These are phyloP conservation scores for Smutsia gigantea DNA, from an alignment of 2,797 vertebrate species.

Conservation along the genomic window DNA sequence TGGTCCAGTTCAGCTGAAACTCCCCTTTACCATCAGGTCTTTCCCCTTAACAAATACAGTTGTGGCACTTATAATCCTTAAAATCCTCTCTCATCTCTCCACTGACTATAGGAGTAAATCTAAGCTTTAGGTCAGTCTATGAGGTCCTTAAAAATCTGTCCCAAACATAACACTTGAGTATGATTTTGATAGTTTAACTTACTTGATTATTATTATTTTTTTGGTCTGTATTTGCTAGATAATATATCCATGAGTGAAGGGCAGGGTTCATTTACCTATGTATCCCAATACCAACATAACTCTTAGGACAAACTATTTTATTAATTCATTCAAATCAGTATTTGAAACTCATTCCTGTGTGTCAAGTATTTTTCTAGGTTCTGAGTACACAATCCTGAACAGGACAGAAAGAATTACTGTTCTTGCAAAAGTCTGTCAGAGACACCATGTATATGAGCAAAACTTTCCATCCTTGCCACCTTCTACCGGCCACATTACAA, in stretches of 20 bases:
- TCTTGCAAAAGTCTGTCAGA: slow-evolving; percentile 3
- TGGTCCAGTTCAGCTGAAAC: neutral
- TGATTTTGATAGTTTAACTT: neutral
- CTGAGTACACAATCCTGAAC: neutral
- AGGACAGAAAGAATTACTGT: neutral
- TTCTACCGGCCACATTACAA: neutral
- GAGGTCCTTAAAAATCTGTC: neutral
- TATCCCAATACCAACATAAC: neutral
- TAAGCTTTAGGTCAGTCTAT: neutral
- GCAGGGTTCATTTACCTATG: neutral
- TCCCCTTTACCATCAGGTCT: neutral
- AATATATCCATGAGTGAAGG: neutral
- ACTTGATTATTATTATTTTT: neutral
- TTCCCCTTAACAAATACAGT: neutral
- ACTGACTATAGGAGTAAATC: neutral
- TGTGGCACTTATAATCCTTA: neutral
- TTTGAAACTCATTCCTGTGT: neutral
- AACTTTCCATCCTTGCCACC: neutral
- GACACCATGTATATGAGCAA: neutral
- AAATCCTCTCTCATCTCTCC: neutral
- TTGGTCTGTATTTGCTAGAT: neutral
- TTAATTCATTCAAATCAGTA: neutral
- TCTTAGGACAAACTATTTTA: neutral
- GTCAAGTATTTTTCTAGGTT: neutral
- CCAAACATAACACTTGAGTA: neutral